Evolutionary conservation across 53 echinoderm and acorn worm species (phyloP), one percentile per base, ranked within the genome.

Genomic region (Glandiceps talaboti): DNA sequence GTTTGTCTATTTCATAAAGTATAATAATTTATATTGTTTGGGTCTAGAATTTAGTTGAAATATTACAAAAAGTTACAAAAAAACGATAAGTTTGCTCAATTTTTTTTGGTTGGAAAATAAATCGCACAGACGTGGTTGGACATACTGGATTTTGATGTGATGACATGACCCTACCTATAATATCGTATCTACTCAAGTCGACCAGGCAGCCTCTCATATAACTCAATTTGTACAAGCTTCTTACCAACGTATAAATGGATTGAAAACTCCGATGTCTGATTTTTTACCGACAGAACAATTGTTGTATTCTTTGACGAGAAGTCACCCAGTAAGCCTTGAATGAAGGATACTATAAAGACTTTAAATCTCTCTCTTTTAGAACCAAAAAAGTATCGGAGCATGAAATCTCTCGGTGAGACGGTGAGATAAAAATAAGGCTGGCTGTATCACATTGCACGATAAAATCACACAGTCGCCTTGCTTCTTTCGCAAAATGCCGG

Each of bases 401-500:
- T 45, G 64, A 20, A 45, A 45, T 12, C 6, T n/a, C n/a, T n/a
- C n/a, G n/a, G 64, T 20, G 6, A 81, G 91, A 90, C 27, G 93
- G 93, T 1, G 97, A 86, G 1, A 20, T 45, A 20, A 45, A 45
- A 45, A 45, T 20, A 6, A 20, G 20, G 64, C 64, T 45, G 6
- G 64, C 64, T 45, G 64, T 45, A 45, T 45, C 64, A 20, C 20
- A 45, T 45, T 45, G 64, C 64, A 45, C 6, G 6, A 6, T 12
- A 20, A 6, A 45, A 45, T 45, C 64, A 45, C 6, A 45, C 6
- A 12, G 64, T 45, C 64, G 64, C 64, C 64, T 45, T 20, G 6
- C 64, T 6, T 45, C 64, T 45, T 45, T 45, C 20, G 64, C 6
- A 45, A 45, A 45, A 45, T 20, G 64, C 64, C 64, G 64, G 20